Evolutionary conservation across 2,113 vertebrate species (phyloP).

Genomic region (Entomyzon cyanotis): DNA sequence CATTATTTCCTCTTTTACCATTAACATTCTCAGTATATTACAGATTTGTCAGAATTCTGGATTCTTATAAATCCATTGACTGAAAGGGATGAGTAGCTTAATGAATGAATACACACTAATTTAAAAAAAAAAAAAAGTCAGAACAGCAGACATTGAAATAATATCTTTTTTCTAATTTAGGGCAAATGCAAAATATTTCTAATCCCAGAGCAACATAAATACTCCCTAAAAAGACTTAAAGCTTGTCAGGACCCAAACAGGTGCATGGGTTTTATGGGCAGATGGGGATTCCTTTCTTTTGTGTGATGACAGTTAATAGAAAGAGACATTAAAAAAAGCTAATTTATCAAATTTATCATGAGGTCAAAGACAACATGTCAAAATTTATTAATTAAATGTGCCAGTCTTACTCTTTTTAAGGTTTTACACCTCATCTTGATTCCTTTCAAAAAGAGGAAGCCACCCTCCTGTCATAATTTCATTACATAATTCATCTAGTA

Average conservation of each 20-base stretch:
- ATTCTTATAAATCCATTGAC: not conserved
- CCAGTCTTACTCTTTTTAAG: not conserved
- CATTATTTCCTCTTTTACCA: not conserved
- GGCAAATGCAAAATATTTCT: not conserved
- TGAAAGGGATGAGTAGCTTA: not conserved
- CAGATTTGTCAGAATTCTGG: not conserved
- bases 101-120: not conserved
- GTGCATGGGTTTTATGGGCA: fast-evolving
- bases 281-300: not conserved
- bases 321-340: not conserved
- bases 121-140: not conserved
- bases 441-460: not conserved
- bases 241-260: not conserved
- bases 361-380: not conserved
- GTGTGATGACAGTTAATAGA: not conserved
- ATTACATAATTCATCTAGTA: not conserved
- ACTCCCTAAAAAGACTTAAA: not conserved
- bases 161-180: not conserved
- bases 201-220: not conserved
- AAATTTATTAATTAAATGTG: not conserved
- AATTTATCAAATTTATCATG: not conserved
- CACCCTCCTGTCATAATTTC: not conserved
- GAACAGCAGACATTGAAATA: not conserved
- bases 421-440: not conserved
- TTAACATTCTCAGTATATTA: not conserved